These are phyloP conservation scores for Garra rufa DNA, from an alignment of 2,113 vertebrate genomes.

Conservation along the genomic window DNA sequence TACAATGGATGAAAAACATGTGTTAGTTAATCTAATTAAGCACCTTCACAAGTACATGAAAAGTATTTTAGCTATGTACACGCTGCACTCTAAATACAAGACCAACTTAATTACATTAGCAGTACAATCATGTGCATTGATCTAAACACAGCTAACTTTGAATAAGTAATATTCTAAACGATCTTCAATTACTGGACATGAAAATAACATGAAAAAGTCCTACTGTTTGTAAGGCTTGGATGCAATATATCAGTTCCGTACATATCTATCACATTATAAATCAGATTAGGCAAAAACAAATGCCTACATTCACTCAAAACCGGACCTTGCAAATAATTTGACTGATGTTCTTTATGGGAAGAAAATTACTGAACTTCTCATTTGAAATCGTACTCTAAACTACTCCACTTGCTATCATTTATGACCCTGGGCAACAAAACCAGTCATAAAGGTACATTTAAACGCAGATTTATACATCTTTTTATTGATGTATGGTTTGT, in stretches of 20 bases:
- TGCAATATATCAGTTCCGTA: background rate
- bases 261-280: background rate
- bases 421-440: too few relatives aligned
- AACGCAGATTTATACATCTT: too few relatives aligned
- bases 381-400: background rate
- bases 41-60: background rate
- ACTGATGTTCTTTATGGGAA: background rate
- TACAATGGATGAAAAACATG: background rate
- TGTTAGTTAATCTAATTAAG: background rate
- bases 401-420: background rate
- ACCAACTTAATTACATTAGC: background rate
- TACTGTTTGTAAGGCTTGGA: background rate
- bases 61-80: background rate
- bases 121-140: background rate
- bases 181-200: too few relatives aligned
- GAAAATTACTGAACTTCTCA: background rate
- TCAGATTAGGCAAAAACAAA: background rate
- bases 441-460: too few relatives aligned
- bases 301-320: background rate
- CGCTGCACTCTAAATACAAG: background rate
- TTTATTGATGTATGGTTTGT: too few relatives aligned
- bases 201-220: too few relatives aligned
- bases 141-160: background rate
- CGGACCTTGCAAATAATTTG: background rate
- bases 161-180: background rate